These are phyloP conservation scores for Listronotus oregonensis DNA, from an alignment of 1,140 invertebrate species.

Conservation along the genomic window DNA sequence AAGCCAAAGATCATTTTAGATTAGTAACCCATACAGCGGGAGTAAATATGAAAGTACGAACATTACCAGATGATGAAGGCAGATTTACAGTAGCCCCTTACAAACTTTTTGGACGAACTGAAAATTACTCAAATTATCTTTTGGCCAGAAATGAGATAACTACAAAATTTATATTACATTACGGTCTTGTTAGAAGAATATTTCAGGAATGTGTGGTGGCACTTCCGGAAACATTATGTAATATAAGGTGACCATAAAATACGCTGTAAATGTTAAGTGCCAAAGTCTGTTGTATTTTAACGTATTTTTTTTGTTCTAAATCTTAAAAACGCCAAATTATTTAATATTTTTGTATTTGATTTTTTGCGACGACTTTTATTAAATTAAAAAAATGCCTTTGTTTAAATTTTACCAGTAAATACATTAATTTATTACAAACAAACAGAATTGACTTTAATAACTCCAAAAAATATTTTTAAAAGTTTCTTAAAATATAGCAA, in stretches of 20 bases:
- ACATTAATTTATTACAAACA: no score
- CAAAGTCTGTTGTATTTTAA: no score
- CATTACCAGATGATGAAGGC: conserved; percentile 27
- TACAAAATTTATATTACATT: conserved; percentile 63
- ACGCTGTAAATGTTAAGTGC: no score
- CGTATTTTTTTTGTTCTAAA: no score
- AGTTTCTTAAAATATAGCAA: no score
- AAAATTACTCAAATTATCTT: conserved; percentile 63
- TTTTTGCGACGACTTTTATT: no score
- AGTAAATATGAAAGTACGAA: conserved; percentile 42
- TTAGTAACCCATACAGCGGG: conserved; percentile 41
- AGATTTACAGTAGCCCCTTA: conserved; percentile 53
- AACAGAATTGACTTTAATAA: no score
- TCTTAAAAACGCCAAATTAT: no score
- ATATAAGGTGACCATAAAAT: conserved; percentile 57
- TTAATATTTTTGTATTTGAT: no score
- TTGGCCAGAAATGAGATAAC: conserved; percentile 61
- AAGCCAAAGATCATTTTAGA: conserved; percentile 36
- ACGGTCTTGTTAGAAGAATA: conserved; percentile 66
- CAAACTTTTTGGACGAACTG: conserved; percentile 64
- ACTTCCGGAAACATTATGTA: conserved; percentile 62
- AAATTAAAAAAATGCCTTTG: no score
- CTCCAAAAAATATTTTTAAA: no score
- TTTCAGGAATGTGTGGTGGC: conserved; percentile 60
- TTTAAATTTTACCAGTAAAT: no score